Evolutionary conservation across 2,797 vertebrate genomes (phyloP), one percentile per base, ranked within the genome.

Genomic region (Peromyscus melanophrys): DNA sequence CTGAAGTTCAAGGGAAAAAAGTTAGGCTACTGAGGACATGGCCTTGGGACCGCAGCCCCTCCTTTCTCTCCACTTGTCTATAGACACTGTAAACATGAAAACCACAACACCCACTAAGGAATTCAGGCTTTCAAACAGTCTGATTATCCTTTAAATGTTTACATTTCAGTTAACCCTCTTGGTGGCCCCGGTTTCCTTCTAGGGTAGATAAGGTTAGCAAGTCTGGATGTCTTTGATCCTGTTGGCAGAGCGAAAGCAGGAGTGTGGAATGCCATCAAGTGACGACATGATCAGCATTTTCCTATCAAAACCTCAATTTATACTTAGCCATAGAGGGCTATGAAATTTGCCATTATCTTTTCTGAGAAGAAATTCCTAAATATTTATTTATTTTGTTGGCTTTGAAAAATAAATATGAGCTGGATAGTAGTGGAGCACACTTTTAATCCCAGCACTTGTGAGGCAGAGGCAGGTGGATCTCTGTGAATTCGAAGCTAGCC

Each of bases 291-390:
- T 84, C 84, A 88, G 52, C 6, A 71, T 77, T 87, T 94, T 59
- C 37, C 65, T n/a, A 49, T 84, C 14, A 86, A 21, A 87, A 88
- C 37, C 6, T 34, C 21, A 59, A 46, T 89, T 94, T 85, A 78
- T 12, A 57, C 75, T 92, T 10, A 76, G 25, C 21, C 94, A 80
- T 77, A 81, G 89, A 78, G 25, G 6, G 6, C 63, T 93, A 21
- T 85, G 57, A 96, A 92, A 93, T 84, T 95, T 94, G n/a, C 49
- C 5, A 52, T 89, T 71, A 69, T 96, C 13, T 67, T 90, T 94
- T 92, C 69, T 4, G 52, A n/a, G 61, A 37, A 67, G 76, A 85
- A 83, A 85, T 94, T 80, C 29, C n/a, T 84, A 57, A 85, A 73
- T 90, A 9, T 31, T 73, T 71, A 57, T 61, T 5, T 94, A 85